Evolutionary conservation across 2,888 invertebrate species (phyloP).

Genomic region (Dastarcus helophoroides): DNA sequence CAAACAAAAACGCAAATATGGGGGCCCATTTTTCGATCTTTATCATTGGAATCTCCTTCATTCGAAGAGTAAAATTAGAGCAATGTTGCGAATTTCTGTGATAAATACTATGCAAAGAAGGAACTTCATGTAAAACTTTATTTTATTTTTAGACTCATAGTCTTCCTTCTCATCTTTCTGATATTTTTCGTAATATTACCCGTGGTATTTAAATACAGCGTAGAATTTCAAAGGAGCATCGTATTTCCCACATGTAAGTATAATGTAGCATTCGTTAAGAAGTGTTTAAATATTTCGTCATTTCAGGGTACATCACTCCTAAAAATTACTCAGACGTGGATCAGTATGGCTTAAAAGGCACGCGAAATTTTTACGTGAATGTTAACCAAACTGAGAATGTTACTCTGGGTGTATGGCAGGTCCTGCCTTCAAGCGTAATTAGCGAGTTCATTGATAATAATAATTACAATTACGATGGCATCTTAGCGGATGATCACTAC

Average conservation of each 20-base stretch:
- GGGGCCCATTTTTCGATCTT: background rate
- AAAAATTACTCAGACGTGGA: slow-evolving; percentile 8
- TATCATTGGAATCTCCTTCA: background rate
- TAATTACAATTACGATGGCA: slow-evolving; percentile 41
- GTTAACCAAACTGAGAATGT: slow-evolving; percentile 24
- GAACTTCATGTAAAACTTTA: too few species aligned
- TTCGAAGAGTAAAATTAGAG: background rate
- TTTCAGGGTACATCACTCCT: slow-evolving; percentile 9
- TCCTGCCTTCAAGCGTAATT: slow-evolving; percentile 54
- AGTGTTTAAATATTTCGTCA: background rate
- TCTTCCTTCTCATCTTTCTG: slow-evolving; percentile 7
- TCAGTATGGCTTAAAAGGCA: slow-evolving; percentile 7
- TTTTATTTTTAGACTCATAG: slow-evolving; percentile 9
- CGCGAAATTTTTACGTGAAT: slow-evolving; percentile 9
- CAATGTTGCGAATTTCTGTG: slow-evolving; percentile 3
- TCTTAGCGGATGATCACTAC: slow-evolving; percentile 37
- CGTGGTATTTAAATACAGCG: slow-evolving; percentile 8
- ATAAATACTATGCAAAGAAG: too few species aligned
- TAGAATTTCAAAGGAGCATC: slow-evolving; percentile 8
- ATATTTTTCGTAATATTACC: slow-evolving; percentile 9
- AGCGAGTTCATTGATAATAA: slow-evolving; percentile 30
- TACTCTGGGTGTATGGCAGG: slow-evolving; percentile 57
- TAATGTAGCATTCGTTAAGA: background rate
- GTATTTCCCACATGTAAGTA: slow-evolving; percentile 11
- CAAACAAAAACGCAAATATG: too few species aligned